phyloP scores from a whole-genome alignment of 1,140 invertebrate genomes.

The Stenopsyche tienmushanensis region DNA sequence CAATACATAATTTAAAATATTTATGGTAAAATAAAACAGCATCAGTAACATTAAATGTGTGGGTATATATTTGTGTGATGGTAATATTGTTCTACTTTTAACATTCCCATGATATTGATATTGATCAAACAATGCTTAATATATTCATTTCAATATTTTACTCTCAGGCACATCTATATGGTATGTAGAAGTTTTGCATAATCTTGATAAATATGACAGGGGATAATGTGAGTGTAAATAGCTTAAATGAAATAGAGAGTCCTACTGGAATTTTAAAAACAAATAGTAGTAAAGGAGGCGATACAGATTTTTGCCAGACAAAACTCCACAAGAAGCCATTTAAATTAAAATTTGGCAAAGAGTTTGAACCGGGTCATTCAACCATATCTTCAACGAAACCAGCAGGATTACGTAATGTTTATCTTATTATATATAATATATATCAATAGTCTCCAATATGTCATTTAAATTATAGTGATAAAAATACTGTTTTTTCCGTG shows the following conservation, averaged over 20 bases:
- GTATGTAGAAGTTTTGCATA: no score
- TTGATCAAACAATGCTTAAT: conserved; percentile 45
- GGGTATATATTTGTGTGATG: no score
- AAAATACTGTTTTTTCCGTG: conserved; percentile 19
- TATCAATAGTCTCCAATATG: neutral
- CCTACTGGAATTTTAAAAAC: conserved; percentile 5
- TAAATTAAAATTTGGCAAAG: conserved; percentile 46
- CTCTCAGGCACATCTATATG: no score
- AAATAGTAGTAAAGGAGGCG: neutral
- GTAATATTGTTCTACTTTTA: no score
- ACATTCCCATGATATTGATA: no score
- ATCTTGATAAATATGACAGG: no score
- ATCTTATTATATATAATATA: conserved; percentile 5
- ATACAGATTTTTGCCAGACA: neutral
- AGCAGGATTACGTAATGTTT: conserved; percentile 40
- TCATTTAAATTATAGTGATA: conserved; percentile 11
- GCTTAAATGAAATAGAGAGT: conserved; percentile 14
- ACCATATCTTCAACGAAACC: conserved; percentile 45
- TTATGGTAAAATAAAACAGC: no score
- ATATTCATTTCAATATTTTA: conserved; percentile 6
- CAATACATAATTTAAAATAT: no score
- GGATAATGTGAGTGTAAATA: neutral
- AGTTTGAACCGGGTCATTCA: conserved; percentile 45
- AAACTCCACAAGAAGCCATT: conserved; percentile 44
- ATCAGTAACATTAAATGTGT: no score